Evolutionary conservation across 2,888 invertebrate species (phyloP).

Genomic region (Dynastes grantii): DNA sequence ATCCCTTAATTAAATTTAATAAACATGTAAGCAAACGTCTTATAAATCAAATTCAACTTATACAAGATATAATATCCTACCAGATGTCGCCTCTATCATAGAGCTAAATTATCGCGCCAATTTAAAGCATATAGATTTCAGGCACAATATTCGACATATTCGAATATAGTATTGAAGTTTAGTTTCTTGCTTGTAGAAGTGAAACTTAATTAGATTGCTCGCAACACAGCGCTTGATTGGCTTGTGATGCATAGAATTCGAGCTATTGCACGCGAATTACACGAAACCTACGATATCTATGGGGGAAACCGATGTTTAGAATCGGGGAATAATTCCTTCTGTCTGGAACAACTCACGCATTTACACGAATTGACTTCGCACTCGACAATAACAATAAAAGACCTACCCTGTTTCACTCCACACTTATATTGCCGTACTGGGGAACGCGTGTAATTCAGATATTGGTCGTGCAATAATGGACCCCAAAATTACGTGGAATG

Average conservation of each 20-base stretch:
- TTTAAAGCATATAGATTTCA: conserved; percentile 61
- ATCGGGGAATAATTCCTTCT: conserved; percentile 22
- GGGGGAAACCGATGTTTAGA: conserved; percentile 7
- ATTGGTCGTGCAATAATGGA: conserved; percentile 53
- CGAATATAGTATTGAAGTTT: conserved; percentile 49
- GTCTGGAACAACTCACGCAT: conserved; percentile 33
- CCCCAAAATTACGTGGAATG: conserved; percentile 53
- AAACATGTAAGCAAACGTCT: conserved; percentile 48
- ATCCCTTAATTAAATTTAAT: conserved; percentile 56
- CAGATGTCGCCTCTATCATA: conserved; percentile 58
- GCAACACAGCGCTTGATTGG: conserved; percentile 54
- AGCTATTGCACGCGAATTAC: conserved; percentile 49
- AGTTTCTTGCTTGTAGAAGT: conserved; percentile 57
- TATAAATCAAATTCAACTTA: conserved; percentile 51
- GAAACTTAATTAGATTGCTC: conserved; percentile 59
- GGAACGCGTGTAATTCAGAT: conserved; percentile 38
- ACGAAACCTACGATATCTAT: conserved; percentile 2
- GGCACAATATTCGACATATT: conserved; percentile 57
- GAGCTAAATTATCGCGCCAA: conserved; percentile 62
- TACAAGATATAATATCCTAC: conserved; percentile 55
- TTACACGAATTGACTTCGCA: conserved; percentile 29
- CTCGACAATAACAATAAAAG: conserved; percentile 38
- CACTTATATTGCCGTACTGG: conserved; percentile 17
- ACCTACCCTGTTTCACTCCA: conserved; percentile 31
- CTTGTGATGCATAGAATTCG: conserved; percentile 55